Evolutionary conservation across 2,888 invertebrate genomes (phyloP), one percentile per base, ranked within the genome.

Genomic region (Drosophila histrio): DNA sequence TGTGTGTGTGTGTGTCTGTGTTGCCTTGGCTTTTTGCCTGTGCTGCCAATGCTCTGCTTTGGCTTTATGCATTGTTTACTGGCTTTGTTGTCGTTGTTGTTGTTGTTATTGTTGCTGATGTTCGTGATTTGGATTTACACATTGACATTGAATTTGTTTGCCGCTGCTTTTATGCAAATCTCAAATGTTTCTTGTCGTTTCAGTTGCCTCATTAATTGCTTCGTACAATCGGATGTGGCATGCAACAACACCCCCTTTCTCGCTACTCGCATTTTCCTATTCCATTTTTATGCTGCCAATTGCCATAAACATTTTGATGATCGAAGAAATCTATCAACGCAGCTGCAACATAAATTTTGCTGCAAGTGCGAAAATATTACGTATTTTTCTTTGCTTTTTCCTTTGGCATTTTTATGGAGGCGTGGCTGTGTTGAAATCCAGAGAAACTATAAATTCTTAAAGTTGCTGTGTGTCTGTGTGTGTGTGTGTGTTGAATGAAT

Each of bases 61-160:
- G 34, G 60, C 54, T 61, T 41, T 28, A 28, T 59, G 57, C 65
- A 60, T 70, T 67, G 64, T 73, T 61, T 53, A 36, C 52, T 57
- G 39, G 36, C 49, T 28, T 61, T 36, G 56, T 32, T 52, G 28
- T 43, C 65, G 44, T 19, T 39, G 52, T 26, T 30, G 26, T 46
- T 44, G 30, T 36, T 50, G 15, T 56, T 28, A 21, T 24, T 58
- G 43, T 22, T 47, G 52, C 22, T 65, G 34, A 56, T 50, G 41
- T 30, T 46, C 64, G 68, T 72, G 74, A 69, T 75, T 74, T 62
- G 43, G 59, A 56, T 79, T 82, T 66, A 63, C 76, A 63, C 76
- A 84, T 83, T 86, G 84, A 86, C 84, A 83, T 74, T 86, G 87
- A 84, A 83, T 81, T 74, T 56, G 54, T 59, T 72, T 77, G 64